These are phyloP conservation scores for Melanerpes formicivorus DNA, from an alignment of 2,113 vertebrate species.

Conservation along the genomic window DNA sequence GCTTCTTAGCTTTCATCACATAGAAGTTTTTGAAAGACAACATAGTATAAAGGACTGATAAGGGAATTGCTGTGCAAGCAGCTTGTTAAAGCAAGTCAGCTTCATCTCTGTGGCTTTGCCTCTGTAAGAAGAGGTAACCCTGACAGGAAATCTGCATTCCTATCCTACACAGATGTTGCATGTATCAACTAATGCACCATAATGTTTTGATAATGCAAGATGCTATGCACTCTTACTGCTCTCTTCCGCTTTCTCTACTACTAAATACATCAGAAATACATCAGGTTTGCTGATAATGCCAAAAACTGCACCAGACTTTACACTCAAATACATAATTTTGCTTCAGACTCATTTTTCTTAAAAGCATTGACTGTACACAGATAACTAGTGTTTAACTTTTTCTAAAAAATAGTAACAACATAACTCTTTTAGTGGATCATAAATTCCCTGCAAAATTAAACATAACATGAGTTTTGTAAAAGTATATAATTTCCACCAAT, in stretches of 20 bases:
- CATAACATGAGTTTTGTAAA: neutral
- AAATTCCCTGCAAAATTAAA: neutral
- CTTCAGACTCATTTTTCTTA: neutral
- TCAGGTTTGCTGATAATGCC: neutral
- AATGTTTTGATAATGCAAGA: neutral
- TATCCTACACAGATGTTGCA: neutral
- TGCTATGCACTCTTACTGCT: fast-evolving
- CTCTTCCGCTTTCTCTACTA: neutral
- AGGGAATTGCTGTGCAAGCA: neutral
- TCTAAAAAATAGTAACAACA: neutral
- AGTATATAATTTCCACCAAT: neutral
- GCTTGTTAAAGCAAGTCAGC: neutral
- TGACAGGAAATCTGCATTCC: neutral
- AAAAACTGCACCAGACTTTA: neutral
- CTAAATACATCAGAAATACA: neutral
- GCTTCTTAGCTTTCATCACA: neutral
- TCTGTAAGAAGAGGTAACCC: neutral
- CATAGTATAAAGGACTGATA: fast-evolving
- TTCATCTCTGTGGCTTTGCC: neutral
- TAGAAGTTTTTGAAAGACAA: neutral
- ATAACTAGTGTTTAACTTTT: neutral
- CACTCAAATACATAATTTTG: neutral
- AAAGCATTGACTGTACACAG: neutral
- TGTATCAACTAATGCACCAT: neutral
- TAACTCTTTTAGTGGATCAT: neutral